These are phyloP conservation scores for Lasius fuliginosus DNA, from an alignment of 2,888 invertebrate species.

Conservation along the genomic window DNA sequence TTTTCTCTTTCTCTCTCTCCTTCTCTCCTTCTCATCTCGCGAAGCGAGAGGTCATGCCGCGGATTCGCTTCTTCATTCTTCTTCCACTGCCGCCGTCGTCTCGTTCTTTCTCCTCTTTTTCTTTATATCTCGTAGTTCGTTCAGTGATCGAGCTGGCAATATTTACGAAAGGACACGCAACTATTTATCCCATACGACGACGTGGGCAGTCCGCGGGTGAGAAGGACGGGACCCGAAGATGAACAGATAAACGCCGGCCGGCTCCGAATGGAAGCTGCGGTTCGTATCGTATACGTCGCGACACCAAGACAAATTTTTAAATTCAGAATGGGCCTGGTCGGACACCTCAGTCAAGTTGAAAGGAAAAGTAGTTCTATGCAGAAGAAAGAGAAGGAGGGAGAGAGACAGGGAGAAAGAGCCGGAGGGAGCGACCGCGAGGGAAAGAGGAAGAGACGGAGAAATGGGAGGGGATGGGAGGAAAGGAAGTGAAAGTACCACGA, in stretches of 20 bases:
- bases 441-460: conserved; percentile 65
- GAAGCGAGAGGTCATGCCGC: conserved; percentile 71
- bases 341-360: conserved; percentile 79
- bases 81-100: conserved; percentile 52
- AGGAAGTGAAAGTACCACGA: conserved; percentile 85
- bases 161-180: conserved; percentile 67
- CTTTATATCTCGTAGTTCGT: conserved; percentile 50
- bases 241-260: conserved; percentile 17
- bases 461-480: conserved; percentile 79
- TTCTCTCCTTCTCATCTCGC: conserved; percentile 50
- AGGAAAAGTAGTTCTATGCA: conserved; percentile 82
- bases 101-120: conserved; percentile 58
- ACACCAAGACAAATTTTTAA: conserved; percentile 60
- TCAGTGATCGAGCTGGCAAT: conserved; percentile 72
- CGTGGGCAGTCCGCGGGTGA: conserved; percentile 60
- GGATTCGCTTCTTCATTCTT: conserved; percentile 68
- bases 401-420: conserved; percentile 46
- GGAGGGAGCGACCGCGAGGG: conserved; percentile 66
- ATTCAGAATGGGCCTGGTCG: conserved; percentile 81
- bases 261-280: not conserved
- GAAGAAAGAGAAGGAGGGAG: conserved; percentile 56
- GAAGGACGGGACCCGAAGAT: conserved; percentile 47
- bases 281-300: conserved; percentile 33
- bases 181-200: conserved; percentile 73
- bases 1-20: conserved; percentile 32